Evolutionary conservation across 2,888 invertebrate genomes (phyloP).

Genomic region (Eupithecia abbreviata): DNA sequence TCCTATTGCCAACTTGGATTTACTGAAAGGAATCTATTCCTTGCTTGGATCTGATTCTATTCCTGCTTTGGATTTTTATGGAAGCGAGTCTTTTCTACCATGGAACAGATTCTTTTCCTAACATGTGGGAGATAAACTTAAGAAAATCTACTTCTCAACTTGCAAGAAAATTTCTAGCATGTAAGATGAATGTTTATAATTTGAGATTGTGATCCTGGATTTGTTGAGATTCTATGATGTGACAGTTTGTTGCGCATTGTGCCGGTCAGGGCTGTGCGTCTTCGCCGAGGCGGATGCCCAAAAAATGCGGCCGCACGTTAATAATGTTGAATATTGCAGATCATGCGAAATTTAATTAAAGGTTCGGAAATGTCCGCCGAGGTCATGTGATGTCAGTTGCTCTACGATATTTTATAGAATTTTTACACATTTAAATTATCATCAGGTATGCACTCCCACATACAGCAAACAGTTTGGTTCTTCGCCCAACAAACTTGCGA

Average conservation of each 20-base stretch:
- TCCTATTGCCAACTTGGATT: background rate
- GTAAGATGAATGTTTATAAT: background rate
- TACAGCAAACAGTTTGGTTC: conserved; percentile 50
- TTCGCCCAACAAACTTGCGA: conserved; percentile 68
- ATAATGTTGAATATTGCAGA: conserved; percentile 80
- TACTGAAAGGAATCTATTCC: background rate
- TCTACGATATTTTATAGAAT: conserved; percentile 1
- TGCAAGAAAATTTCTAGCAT: background rate
- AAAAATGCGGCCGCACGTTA: conserved; percentile 76
- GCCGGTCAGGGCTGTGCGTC: conserved; percentile 54
- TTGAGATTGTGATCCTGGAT: conserved; percentile 5
- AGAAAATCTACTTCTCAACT: too few species aligned
- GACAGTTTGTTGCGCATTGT: conserved; percentile 38
- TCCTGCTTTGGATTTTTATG: background rate
- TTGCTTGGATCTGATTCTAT: background rate
- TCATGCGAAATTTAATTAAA: conserved; percentile 72
- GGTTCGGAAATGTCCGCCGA: conserved; percentile 81
- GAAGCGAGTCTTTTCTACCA: background rate
- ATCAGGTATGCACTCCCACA: conserved; percentile 47
- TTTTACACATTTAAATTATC: background rate
- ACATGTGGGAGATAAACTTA: background rate
- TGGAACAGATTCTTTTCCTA: background rate
- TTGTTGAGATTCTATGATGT: background rate
- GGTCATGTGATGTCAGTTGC: conserved; percentile 64
- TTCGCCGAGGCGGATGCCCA: conserved; percentile 73